Evolutionary conservation across 2,888 invertebrate genomes (phyloP).

Genomic region (Hipparchia semele): DNA sequence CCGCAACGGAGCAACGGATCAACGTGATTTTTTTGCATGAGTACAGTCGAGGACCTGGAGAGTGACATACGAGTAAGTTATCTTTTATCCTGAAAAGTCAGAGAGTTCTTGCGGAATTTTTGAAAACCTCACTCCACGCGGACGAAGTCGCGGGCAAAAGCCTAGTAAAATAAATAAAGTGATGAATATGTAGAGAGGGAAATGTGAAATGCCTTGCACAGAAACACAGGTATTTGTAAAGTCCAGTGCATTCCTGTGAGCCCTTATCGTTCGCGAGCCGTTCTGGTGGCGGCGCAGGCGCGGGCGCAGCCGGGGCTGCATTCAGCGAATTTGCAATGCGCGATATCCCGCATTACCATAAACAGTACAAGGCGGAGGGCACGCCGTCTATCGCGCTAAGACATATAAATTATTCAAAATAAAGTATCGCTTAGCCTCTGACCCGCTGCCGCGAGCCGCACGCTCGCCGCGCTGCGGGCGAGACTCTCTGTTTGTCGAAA

Average conservation of each 20-base stretch:
- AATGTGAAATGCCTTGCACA: slow-evolving; percentile 55
- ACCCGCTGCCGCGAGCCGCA: slow-evolving; percentile 61
- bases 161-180: neutral
- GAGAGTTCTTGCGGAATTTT: too few relatives aligned
- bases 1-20: too few relatives aligned
- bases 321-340: slow-evolving; percentile 82
- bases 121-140: too few relatives aligned
- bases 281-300: slow-evolving; percentile 57
- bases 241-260: slow-evolving; percentile 63
- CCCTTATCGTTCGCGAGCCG: slow-evolving; percentile 68
- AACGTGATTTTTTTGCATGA: too few relatives aligned
- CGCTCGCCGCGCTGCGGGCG: slow-evolving; percentile 41
- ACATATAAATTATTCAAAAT: slow-evolving; percentile 84
- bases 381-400: slow-evolving; percentile 79
- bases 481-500: slow-evolving; percentile 35
- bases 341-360: slow-evolving; percentile 82
- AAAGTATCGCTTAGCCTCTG: slow-evolving; percentile 82
- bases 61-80: too few relatives aligned
- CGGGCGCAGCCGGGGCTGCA: slow-evolving; percentile 50
- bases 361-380: slow-evolving; percentile 80
- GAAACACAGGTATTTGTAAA: slow-evolving; percentile 59
- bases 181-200: slow-evolving; percentile 27
- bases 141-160: neutral
- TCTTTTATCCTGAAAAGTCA: too few relatives aligned
- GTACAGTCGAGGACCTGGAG: too few relatives aligned